Base-by-base conservation (phyloP, 2,113 vertebrate species). In the Thunnus maccoyii region DNA sequence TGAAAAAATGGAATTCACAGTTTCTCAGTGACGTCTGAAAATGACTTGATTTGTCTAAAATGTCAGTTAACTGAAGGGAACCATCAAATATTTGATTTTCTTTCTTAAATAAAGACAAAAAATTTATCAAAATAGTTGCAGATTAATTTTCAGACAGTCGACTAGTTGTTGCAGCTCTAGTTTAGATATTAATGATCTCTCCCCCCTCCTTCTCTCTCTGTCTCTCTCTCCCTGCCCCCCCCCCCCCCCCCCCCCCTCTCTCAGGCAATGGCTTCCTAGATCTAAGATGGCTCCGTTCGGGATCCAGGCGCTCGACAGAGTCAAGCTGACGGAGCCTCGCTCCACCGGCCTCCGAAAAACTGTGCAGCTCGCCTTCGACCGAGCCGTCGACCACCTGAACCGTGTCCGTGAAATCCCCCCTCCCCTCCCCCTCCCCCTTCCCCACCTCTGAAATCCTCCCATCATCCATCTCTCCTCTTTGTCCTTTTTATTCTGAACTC, bases 191-290 rank as follows among this genome's bases (percentile, higher is more conserved):
- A 30, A 30, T 30, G 1, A 30, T 30, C 27, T 30, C 27, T 30
- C 4, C 27, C 22, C 22, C 56, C 30, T 36, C 30, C 15, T 44
- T 12, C 18, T 89, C 74, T 58, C 81, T 55, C 27, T 30, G 2
- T 27, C 27, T 27, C 27, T 27, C 27, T 27, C 27, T 27, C 27
- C 3, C 27, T 27, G 2, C 3, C 27, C 4, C 27, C 4, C 27
- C 27, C 27, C 27, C 4, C 27, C 1, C 27, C 0, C 27, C 27
- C 27, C 27, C 3, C 2, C 27, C 3, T 1, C 27, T 78, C 41
- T 78, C 87, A 99, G 98, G 98, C 98, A 98, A 84, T 99, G 98
- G 98, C 98, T 99, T 95, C 98, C 97, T 83, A 99, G 96, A 93
- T 97, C 97, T 88, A 98, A 99, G 93, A 97, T 99, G 97, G 97